These are phyloP conservation scores for Drosophila melanica DNA, from an alignment of 1,140 invertebrate genomes.

Conservation along the genomic window DNA sequence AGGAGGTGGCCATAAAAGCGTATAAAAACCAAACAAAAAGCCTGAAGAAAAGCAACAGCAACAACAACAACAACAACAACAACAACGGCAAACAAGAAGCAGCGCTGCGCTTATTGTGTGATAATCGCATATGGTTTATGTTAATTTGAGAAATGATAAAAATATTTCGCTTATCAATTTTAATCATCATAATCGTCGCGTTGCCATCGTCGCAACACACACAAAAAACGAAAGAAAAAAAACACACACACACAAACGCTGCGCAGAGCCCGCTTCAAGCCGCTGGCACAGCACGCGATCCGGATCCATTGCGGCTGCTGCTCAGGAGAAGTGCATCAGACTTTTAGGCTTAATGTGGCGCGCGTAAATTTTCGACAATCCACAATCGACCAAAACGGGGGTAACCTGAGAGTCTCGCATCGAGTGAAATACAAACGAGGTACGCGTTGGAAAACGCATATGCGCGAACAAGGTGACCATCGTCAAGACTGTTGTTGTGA, in stretches of 20 bases:
- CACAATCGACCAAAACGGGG: slow-evolving; percentile 38
- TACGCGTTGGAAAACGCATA: slow-evolving; percentile 75
- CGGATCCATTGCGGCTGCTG: slow-evolving; percentile 27
- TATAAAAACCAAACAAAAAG: slow-evolving; percentile 73
- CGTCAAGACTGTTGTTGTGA: slow-evolving; percentile 30
- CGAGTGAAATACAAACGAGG: slow-evolving; percentile 77
- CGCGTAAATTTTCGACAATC: slow-evolving; percentile 62
- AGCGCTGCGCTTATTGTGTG: slow-evolving; percentile 67
- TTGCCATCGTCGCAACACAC: slow-evolving; percentile 61
- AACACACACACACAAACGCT: slow-evolving; percentile 8
- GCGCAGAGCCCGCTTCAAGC: slow-evolving; percentile 6
- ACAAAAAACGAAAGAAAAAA: too few species aligned
- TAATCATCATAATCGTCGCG: slow-evolving; percentile 78
- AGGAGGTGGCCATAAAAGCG: slow-evolving; percentile 66
- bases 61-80: not conserved
- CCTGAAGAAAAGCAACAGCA: slow-evolving; percentile 24
- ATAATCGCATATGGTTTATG: slow-evolving; percentile 81
- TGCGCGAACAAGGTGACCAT: slow-evolving; percentile 48
- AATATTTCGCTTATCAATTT: slow-evolving; percentile 82
- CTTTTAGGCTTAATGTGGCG: slow-evolving; percentile 56
- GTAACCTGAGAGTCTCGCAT: slow-evolving; percentile 64
- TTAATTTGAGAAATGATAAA: slow-evolving; percentile 80
- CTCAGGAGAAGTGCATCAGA: slow-evolving; percentile 26
- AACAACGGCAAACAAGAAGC: slow-evolving; percentile 13
- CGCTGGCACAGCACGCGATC: slow-evolving; percentile 67